Percentiles rank a stretch among this genome's conserved stretches.
These are phyloP conservation scores for Thunnus albacares DNA, from an alignment of 2,797 vertebrate genomes.

Conservation along the genomic window DNA sequence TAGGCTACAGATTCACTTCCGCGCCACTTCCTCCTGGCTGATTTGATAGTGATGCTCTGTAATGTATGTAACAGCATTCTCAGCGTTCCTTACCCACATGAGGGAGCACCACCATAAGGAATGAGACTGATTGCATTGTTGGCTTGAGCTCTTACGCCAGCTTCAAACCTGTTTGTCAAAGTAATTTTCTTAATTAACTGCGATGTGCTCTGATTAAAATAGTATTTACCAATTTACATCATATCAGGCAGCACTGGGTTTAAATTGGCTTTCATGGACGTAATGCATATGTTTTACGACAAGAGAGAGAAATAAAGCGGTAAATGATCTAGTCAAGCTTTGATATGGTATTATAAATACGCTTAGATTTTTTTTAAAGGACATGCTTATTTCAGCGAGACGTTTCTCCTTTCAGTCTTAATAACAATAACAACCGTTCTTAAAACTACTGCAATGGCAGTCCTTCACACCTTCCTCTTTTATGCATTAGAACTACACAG, in stretches of 20 bases:
- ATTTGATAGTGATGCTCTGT: constrained; percentile 52
- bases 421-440: constrained; percentile 61
- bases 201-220: constrained; percentile 80
- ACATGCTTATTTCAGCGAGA: constrained; percentile 57
- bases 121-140: constrained; percentile 70
- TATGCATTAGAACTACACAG: constrained; percentile 62
- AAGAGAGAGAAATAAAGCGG: constrained; percentile 58
- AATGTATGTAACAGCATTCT: constrained; percentile 52
- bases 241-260: constrained; percentile 64
- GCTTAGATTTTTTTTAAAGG: constrained; percentile 51
- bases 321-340: constrained; percentile 68
- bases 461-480: constrained; percentile 75
- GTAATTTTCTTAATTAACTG: constrained; percentile 82
- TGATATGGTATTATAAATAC: constrained; percentile 57
- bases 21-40: constrained; percentile 32
- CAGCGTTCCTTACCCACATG: constrained; percentile 59
- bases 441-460: constrained; percentile 68
- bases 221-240: constrained; percentile 81
- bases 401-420: constrained; percentile 52
- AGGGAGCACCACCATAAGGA: constrained; percentile 69
- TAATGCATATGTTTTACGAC: constrained; percentile 67
- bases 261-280: constrained; percentile 69
- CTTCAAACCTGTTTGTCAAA: constrained; percentile 78
- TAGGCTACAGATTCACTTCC: constrained; percentile 43
- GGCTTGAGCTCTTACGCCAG: constrained; percentile 63